Evolutionary conservation across 2,113 vertebrate species (phyloP).

Genomic region (Poecile atricapillus): DNA sequence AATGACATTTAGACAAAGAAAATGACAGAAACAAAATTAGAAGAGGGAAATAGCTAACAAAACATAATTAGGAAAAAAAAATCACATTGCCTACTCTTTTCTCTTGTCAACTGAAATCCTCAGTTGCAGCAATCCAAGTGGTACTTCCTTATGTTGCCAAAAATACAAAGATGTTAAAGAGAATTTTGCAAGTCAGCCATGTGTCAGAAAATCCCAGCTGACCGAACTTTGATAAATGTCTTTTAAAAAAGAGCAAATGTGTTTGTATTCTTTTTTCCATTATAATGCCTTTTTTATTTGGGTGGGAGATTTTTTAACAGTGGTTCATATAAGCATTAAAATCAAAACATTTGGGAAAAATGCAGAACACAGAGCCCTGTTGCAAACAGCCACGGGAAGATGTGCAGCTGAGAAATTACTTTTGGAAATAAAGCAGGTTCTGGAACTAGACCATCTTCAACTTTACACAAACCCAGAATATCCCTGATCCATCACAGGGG

Average conservation of each 20-base stretch:
- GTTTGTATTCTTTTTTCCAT: background rate
- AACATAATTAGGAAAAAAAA: background rate
- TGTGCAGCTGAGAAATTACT: background rate
- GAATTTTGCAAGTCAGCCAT: background rate
- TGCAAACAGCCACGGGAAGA: background rate
- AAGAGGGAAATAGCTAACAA: background rate
- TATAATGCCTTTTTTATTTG: background rate
- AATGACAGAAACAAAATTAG: background rate
- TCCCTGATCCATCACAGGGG: background rate
- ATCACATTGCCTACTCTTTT: background rate
- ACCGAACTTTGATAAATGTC: background rate
- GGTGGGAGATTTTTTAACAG: background rate
- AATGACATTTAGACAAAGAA: background rate
- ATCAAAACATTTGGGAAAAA: background rate
- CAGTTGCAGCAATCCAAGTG: background rate
- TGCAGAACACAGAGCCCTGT: background rate
- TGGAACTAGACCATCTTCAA: background rate
- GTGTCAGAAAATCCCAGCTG: background rate
- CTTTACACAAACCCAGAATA: background rate
- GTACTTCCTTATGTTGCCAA: background rate
- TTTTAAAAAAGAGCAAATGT: background rate
- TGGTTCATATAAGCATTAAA: background rate
- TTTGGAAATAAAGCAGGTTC: background rate
- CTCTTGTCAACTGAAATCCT: background rate
- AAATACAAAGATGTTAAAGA: background rate